Conservation (phyloP, 2,797 vertebrate genomes). For the Hippopotamyrus pictus region DNA sequence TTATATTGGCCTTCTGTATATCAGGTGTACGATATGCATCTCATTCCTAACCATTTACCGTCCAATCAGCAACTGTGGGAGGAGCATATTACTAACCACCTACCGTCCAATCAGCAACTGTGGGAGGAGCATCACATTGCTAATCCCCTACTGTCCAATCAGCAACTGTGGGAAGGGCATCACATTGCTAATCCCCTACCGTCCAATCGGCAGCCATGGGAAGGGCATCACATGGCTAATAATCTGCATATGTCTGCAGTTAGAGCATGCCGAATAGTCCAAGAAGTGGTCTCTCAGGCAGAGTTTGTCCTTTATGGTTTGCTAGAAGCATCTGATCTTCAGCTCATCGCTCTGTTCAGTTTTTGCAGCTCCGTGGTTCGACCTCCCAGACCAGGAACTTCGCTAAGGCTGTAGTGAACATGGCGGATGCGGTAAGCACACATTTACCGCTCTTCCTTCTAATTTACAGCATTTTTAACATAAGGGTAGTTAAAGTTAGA, state of each 20-base stretch:
- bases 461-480: not conserved
- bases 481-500: not conserved
- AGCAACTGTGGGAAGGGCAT: too few species aligned
- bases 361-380: constrained; percentile 75
- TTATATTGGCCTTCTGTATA: not conserved
- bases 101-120: too few species aligned
- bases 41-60: too few species aligned
- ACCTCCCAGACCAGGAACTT: constrained; percentile 87
- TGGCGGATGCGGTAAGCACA: constrained; percentile 79
- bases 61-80: too few species aligned
- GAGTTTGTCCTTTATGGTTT: not conserved
- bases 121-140: too few species aligned
- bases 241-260: not conserved
- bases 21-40: not conserved
- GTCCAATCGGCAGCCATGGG: not conserved
- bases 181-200: too few species aligned
- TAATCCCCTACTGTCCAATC: too few species aligned
- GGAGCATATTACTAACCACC: too few species aligned
- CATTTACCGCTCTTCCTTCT: not conserved
- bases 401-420: constrained; percentile 90
- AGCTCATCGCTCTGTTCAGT: constrained; percentile 46
- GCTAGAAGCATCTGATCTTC: not conserved
- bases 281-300: not conserved
- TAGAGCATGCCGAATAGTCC: not conserved
- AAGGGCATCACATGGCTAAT: not conserved